Conservation (phyloP, 2,797 vertebrate genomes). For the Crossoptilon crossoptilon region DNA sequence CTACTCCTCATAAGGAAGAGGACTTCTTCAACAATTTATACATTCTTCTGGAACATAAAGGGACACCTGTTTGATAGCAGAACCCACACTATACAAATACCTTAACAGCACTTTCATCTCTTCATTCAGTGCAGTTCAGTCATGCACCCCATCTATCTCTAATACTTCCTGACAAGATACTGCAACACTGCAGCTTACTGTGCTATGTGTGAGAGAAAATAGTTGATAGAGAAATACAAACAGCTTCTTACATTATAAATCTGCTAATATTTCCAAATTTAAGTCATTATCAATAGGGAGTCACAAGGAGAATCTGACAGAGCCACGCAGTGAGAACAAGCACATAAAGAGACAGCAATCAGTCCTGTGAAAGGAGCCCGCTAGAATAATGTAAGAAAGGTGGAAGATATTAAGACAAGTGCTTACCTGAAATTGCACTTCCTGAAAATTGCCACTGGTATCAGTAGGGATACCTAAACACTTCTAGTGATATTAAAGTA, state of each 20-base stretch:
- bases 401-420: background rate
- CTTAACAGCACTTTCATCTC: background rate
- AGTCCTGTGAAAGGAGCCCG: background rate
- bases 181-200: background rate
- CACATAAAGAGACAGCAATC: background rate
- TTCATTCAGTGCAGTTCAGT: background rate
- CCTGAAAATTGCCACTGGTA: background rate
- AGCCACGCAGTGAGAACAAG: background rate
- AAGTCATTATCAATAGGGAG: conserved; percentile 22
- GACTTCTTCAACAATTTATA: background rate
- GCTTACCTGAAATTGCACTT: background rate
- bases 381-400: background rate
- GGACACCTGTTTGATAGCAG: background rate
- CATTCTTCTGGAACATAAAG: background rate
- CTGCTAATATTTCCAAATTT: conserved; percentile 53
- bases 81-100: background rate
- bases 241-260: conserved; percentile 14
- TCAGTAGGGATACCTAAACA: background rate
- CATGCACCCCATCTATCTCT: background rate
- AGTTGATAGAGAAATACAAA: conserved; percentile 48
- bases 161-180: background rate
- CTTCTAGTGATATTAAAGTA: background rate
- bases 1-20: background rate
- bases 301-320: background rate
- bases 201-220: conserved; percentile 2